Evolutionary conservation across 92 coral and sea anemone genomes (phyloP), one percentile per base, ranked within the genome.

Genomic region (Blastomussa wellsi): DNA sequence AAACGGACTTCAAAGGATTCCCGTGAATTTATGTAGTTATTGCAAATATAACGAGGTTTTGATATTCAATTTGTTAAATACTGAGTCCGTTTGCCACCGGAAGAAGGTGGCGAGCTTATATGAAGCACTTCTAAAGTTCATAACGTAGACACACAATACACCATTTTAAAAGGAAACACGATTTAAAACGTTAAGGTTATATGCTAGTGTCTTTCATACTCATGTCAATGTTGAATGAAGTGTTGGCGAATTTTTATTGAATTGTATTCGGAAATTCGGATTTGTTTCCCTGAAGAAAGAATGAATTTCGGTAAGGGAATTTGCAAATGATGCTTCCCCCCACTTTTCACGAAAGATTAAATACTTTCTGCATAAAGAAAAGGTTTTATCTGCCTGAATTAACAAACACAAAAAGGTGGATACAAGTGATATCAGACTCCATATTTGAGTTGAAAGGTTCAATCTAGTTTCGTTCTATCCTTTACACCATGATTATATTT

Each of bases 81-180:
- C 16, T 19, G 31, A 5, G 80, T 55, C 81, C 44, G 15, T 42
- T 74, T 11, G 10, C 20, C 35, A 59, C 87, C 64, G 60, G 74
- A 75, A 74, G 14, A 17, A 22, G 41, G 33, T 31, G 39, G 14
- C 28, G 29, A 83, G 17, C 2, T 31, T 17, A 41, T 38, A 72
- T 59, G 53, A 72, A 55, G 39, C 71, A 16, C 44, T 75, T 60
- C 24, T 57, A 29, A 44, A 83, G 33, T 82, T 73, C 87, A 74
- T 60, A 83, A 83, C 39, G 80, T 41, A 59, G 44, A 20, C 80
- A 74, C 49, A 83, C 62, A 74, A 60, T 74, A 33, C 22, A 48
- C 62, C 28, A 26, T 42, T 74, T 37, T 16, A 74, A 74, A 48
- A 42, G 64, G 75, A 70, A 70, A 70, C 7, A 37, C 19, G 22